phyloP scores from a whole-genome alignment of 2,888 invertebrate genomes.

The Platycnemis pennipes region DNA sequence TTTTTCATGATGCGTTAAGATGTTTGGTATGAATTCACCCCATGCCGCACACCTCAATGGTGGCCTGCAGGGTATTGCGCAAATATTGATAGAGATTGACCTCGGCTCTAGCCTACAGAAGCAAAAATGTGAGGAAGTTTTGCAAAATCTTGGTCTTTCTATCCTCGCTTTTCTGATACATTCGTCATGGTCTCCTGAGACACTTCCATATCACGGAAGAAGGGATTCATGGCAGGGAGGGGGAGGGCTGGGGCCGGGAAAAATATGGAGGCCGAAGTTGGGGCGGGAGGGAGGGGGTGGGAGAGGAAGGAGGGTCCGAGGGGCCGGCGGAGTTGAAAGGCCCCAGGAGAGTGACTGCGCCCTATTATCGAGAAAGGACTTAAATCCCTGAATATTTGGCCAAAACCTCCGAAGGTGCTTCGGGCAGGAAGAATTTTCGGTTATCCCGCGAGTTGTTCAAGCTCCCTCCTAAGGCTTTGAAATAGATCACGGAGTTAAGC shows the following conservation, averaged over 20 bases:
- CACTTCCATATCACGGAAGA: neutral
- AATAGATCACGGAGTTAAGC: constrained; percentile 27
- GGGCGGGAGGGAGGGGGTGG: neutral
- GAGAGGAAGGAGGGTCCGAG: neutral
- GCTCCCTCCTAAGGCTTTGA: neutral
- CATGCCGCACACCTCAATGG: no score
- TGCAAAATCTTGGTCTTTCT: neutral
- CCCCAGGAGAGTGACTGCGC: constrained; percentile 40
- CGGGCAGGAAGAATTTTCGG: constrained; percentile 6
- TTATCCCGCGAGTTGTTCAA: constrained; percentile 23
- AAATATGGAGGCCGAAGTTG: neutral
- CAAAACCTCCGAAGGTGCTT: constrained; percentile 25
- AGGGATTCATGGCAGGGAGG: neutral
- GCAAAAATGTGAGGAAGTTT: neutral
- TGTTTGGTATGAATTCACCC: no score
- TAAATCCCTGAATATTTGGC: constrained; percentile 35
- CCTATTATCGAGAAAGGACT: constrained; percentile 51
- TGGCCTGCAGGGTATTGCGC: no score
- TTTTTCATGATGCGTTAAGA: no score
- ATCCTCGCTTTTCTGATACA: neutral
- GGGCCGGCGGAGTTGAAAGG: neutral
- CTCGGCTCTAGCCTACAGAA: no score
- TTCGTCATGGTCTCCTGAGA: constrained; percentile 21
- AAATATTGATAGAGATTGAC: no score
- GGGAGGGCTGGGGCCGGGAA: neutral